Evolutionary conservation across 1,140 invertebrate species (phyloP), one percentile per base, ranked within the genome.

Genomic region (fruit fly (Drosophila melanogaster)): DNA sequence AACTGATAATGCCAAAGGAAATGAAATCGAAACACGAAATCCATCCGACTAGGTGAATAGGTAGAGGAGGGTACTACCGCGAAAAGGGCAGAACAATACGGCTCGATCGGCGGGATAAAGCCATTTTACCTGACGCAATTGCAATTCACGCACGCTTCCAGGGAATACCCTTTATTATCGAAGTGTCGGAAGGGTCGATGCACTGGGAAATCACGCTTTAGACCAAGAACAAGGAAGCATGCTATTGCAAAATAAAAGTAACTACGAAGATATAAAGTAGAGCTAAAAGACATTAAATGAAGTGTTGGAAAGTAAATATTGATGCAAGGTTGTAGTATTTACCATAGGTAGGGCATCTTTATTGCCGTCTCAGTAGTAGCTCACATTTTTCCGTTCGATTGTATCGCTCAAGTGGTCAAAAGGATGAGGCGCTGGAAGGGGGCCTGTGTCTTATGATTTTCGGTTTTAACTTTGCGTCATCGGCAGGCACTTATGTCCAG

Each of bases 1-100:
- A 35, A 37, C 70, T 74, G 70, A 74, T 74, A 74, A 56, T 46
- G 43, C 8, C 15, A 14, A 54, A 55, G 50, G 70, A 70, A 69
- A 56, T 30, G 51, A 37, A 69, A 71, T 57, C 37, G 26, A 40
- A 40, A 26, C n/a, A 15, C 26, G 14, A 47, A 67, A 69, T 69
- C 24, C 14, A 69, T 69, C 24, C 14, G 41, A 24, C 17, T n/a
- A 15, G 26, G 10, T 12, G 14, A 24, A 38, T 12, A n/a, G 15
- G 1, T 12, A n/a, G 15, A 1, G 6, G 17, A 51, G 64, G 62
- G 35, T 17, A 14, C 5, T 11, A 41, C 51, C 35, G 17, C 17
- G 0, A 33, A 33, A 62, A 43, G 54, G 54, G 60, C 54, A 24
- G 26, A 24, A 43, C 37, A 35, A 40, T 26, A 61, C 35, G 44